A percentile compares a stretch with the other conserved stretches of the same genome.
Conservation (phyloP, 2,113 vertebrate genomes). For the Malurus melanocephalus region DNA sequence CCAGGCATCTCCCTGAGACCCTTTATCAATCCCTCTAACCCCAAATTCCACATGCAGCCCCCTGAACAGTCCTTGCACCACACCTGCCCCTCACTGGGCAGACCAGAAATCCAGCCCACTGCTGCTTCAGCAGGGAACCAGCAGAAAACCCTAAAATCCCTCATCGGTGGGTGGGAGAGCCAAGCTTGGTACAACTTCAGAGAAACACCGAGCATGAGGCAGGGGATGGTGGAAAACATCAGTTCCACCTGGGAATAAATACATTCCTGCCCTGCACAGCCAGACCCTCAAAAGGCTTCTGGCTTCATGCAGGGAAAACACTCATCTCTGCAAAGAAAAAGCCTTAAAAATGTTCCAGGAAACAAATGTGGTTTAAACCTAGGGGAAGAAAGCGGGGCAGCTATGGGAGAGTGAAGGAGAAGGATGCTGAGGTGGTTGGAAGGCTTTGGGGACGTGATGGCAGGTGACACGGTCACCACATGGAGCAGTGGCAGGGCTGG, state of each 20-base stretch:
- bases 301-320: not conserved
- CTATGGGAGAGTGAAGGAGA: not conserved
- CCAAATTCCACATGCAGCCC: rapidly evolving
- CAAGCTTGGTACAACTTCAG: not conserved
- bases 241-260: not conserved
- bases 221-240: not conserved
- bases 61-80: not conserved
- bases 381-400: not conserved
- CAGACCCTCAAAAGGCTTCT: not conserved
- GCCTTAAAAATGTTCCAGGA: not conserved
- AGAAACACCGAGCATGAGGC: rapidly evolving
- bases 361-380: not conserved
- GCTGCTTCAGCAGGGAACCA: not conserved
- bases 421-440: not conserved
- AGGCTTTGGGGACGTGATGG: not conserved
- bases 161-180: not conserved
- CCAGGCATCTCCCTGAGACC: not conserved
- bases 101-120: not conserved
- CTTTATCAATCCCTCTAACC: not conserved
- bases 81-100: not conserved
- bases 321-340: not conserved
- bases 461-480: not conserved
- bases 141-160: not conserved
- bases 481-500: not conserved
- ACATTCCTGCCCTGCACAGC: not conserved